Base-by-base conservation (phyloP, 2,797 vertebrate genomes). In the Sorex maritimensis region DNA sequence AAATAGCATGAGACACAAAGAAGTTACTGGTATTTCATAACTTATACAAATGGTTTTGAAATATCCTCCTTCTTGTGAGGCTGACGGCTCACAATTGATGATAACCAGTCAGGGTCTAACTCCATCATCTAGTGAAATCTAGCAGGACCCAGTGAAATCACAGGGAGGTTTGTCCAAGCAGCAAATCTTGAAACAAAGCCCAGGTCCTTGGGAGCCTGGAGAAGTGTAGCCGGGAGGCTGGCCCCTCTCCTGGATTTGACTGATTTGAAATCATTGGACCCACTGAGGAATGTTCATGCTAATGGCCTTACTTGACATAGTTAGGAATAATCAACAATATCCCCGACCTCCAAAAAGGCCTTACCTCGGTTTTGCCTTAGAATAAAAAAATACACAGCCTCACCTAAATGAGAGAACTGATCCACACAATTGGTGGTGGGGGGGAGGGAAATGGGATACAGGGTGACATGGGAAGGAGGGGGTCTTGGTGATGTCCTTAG, bases 21-120 rank as follows among this genome's bases (percentile, higher is more conserved):
- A 85, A 34, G 49, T 46, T 65, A 21, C n/a, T 44, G 46, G 15
- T 23, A 3, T 97, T 95, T 92, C 90, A 11, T 55, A 93, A 95
- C 73, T 41, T 44, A n/a, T 69, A 77, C 34, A 26, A 2, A 8
- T 19, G 30, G 49, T 94, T 97, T 92, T 74, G 94, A 97, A 97
- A 97, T 14, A 5, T 85, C 83, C 83, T 44, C 46, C 85, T 30
- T 46, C 84, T 30, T 49, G 41, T 73, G 34, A 81, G 41, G 73
- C 91, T 67, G 68, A n/a, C 21, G 15, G 52, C 30, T 86, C 63
- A 44, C 21, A 10, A 0, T 0, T 65, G 63, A 49, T 49, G 49
- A 55, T 19, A 77, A 68, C 58, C 58, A 23, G 6, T 13, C 17
- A 19, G 58, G 21, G 17, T 61, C 17, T 61, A 19, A 61, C 17